A percentile compares a stretch with the other conserved stretches of the same genome.
Conservation (phyloP, 2,888 invertebrate species). For the Lasioglossum marginatum region DNA sequence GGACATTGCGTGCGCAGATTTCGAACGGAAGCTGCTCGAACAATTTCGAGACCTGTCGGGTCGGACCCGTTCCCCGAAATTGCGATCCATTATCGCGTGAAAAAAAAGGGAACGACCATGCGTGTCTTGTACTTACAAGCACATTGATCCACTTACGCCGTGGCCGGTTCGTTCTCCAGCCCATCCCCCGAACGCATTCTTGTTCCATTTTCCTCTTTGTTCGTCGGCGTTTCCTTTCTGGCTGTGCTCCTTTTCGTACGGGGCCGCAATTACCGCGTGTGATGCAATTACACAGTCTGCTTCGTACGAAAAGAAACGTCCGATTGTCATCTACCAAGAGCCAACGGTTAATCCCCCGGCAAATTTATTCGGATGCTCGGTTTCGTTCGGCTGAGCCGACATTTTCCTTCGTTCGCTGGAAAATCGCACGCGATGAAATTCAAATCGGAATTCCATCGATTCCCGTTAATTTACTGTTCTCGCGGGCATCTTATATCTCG, state of each 20-base stretch:
- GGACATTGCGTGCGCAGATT: background rate
- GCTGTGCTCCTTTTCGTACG: slow-evolving; percentile 36
- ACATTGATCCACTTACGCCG: background rate
- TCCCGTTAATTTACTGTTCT: background rate
- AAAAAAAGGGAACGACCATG: background rate
- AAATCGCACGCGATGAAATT: background rate
- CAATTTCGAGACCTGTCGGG: background rate
- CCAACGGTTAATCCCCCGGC: background rate
- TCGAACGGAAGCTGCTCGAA: background rate
- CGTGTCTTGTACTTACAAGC: background rate
- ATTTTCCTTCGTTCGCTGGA: background rate
- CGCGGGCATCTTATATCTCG: background rate
- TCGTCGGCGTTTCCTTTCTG: slow-evolving; percentile 32
- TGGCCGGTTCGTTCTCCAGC: background rate
- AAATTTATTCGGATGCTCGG: background rate
- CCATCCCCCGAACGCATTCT: background rate
- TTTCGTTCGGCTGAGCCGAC: background rate
- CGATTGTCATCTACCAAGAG: slow-evolving; percentile 70
- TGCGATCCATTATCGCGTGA: background rate
- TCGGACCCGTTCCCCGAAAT: background rate
- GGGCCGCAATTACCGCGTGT: slow-evolving; percentile 39
- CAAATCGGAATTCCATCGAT: background rate
- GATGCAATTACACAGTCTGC: slow-evolving; percentile 80
- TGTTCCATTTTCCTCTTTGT: slow-evolving; percentile 20
- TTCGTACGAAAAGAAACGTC: slow-evolving; percentile 79